A percentile compares a stretch with the other conserved stretches of the same genome.
Conservation (phyloP, 2,113 vertebrate genomes). For the Labeo catla region DNA sequence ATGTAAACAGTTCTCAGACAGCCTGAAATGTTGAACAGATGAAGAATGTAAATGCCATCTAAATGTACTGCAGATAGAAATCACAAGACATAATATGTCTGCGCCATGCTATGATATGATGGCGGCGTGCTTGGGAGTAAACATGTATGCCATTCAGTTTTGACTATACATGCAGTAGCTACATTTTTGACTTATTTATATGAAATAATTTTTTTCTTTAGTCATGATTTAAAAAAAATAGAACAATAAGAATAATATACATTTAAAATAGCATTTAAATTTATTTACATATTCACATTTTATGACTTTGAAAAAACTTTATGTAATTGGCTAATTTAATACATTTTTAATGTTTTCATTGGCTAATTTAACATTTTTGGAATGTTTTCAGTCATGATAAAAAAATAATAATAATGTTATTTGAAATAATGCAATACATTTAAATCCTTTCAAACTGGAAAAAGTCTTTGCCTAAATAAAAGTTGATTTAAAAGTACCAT, state of each 20-base stretch:
- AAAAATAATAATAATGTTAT: no score
- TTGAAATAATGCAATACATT: no score
- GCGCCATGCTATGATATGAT: not conserved
- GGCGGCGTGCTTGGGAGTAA: not conserved
- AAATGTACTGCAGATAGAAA: not conserved
- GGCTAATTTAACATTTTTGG: no score
- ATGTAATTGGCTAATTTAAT: no score
- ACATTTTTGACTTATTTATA: not conserved
- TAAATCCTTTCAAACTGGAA: not conserved
- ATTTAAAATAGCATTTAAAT: no score
- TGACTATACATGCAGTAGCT: not conserved
- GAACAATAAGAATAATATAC: no score
- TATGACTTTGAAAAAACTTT: no score
- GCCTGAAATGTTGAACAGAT: not conserved
- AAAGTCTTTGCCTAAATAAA: not conserved
- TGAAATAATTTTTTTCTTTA: no score
- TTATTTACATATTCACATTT: no score
- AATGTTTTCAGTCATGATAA: no score
- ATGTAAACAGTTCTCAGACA: not conserved
- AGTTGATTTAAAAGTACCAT: not conserved
- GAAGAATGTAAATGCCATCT: not conserved
- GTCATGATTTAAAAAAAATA: no score
- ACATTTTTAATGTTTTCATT: no score
- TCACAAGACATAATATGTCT: constrained; percentile 8
- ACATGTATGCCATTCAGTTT: not conserved